Conservation (phyloP, 2,888 invertebrate species). For the Tricholauxania praeusta region DNA sequence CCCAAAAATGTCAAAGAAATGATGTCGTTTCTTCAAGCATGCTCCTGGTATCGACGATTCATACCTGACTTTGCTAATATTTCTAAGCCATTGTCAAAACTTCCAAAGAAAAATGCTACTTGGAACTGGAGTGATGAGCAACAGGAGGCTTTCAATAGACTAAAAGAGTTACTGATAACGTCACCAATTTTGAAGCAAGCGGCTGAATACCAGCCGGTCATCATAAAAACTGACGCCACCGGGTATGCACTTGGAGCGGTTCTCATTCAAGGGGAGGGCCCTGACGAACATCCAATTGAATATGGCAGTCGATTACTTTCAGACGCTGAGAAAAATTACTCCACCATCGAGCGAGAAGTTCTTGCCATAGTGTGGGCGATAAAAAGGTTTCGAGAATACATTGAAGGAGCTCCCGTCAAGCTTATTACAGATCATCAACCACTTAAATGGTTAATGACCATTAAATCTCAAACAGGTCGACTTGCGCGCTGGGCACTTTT, state of each 20-base stretch:
- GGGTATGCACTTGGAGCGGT: conserved; percentile 42
- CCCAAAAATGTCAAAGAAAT: no score
- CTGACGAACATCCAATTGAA: conserved; percentile 47
- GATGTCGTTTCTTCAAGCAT: no score
- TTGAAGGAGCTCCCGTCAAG: conserved; percentile 55
- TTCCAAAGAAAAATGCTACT: no score
- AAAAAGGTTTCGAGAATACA: conserved; percentile 63
- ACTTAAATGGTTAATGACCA: conserved; percentile 66
- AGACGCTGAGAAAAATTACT: conserved; percentile 61
- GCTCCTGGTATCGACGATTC: no score
- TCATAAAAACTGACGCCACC: conserved; percentile 44
- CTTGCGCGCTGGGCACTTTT: no score
- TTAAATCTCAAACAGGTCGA: conserved; percentile 64
- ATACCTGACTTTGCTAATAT: no score
- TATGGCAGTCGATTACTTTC: conserved; percentile 53
- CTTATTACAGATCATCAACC: conserved; percentile 68
- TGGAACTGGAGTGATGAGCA: no score
- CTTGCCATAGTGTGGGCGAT: conserved; percentile 58
- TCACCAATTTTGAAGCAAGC: no score
- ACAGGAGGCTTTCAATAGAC: no score
- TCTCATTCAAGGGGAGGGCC: conserved; percentile 42
- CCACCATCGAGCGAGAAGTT: conserved; percentile 65
- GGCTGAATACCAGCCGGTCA: no score
- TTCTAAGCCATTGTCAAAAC: no score
- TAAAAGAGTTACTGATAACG: no score